phyloP scores from a whole-genome alignment of 2,113 vertebrate genomes.

The Mola mola region DNA sequence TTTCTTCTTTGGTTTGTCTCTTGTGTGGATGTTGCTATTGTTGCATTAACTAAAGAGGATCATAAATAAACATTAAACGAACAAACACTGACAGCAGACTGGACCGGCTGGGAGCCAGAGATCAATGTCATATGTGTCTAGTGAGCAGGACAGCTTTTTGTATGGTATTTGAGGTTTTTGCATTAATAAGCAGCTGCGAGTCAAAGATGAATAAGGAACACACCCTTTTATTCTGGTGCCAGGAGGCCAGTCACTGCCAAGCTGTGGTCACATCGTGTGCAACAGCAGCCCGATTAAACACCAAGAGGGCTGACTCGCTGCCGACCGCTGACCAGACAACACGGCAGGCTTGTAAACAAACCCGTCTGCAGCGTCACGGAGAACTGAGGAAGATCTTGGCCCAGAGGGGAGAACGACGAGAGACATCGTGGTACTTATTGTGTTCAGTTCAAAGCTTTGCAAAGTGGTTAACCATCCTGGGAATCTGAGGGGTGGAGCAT shows the following conservation, averaged over 20 bases:
- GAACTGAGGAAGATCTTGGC: neutral
- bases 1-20: too few relatives aligned
- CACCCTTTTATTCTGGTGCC: slow-evolving; percentile 14
- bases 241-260: slow-evolving; percentile 9
- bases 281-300: slow-evolving; percentile 53
- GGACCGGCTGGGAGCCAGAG: too few relatives aligned
- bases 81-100: too few relatives aligned
- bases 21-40: too few relatives aligned
- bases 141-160: slow-evolving; percentile 46
- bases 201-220: slow-evolving; percentile 73
- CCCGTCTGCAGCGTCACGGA: neutral
- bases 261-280: slow-evolving; percentile 34
- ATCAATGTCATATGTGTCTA: too few relatives aligned
- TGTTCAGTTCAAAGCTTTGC: slow-evolving; percentile 5
- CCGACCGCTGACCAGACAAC: slow-evolving; percentile 46
- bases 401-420: neutral
- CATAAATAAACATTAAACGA: too few relatives aligned
- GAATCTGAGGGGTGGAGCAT: slow-evolving; percentile 20
- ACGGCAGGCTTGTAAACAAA: neutral
- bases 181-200: slow-evolving; percentile 60
- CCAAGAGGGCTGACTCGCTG: slow-evolving; percentile 27
- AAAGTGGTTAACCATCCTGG: slow-evolving; percentile 22
- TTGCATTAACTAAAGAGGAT: too few relatives aligned
- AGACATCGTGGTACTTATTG: neutral
- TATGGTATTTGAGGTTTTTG: slow-evolving; percentile 61